phyloP scores from a whole-genome alignment of 2,113 vertebrate species.

The Nycticorax nycticorax region DNA sequence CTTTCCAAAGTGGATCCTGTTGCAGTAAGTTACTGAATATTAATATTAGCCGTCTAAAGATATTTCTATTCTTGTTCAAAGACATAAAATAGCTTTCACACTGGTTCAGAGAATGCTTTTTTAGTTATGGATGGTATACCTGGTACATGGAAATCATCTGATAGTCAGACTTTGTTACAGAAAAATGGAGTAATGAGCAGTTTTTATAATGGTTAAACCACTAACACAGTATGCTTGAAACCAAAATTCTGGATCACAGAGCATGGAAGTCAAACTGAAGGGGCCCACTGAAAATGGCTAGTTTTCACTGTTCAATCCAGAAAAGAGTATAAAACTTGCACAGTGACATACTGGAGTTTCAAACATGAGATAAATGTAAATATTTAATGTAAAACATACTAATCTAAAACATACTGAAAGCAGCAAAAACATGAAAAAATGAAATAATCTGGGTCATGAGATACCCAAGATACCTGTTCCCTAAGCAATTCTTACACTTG shows the following conservation, averaged over 20 bases:
- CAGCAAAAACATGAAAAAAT: background rate
- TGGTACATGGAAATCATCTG: background rate
- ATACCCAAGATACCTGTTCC: background rate
- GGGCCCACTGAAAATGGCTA: background rate
- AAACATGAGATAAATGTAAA: background rate
- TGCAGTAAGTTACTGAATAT: background rate
- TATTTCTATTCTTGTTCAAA: background rate
- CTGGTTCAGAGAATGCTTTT: background rate
- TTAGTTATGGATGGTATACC: background rate
- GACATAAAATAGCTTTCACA: background rate
- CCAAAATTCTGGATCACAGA: background rate
- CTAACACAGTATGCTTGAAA: background rate
- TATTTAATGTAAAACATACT: background rate
- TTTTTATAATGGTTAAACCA: background rate
- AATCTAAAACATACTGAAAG: background rate
- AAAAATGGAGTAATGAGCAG: background rate
- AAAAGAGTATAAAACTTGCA: background rate
- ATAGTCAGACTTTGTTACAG: background rate
- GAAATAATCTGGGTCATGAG: background rate
- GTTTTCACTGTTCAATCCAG: background rate
- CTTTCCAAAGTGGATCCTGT: conserved; percentile 97
- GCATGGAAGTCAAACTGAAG: background rate
- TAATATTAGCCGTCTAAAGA: background rate
- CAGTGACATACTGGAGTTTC: background rate
- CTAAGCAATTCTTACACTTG: background rate